Conservation (phyloP, 2,113 vertebrate species). For the Protobothrops mucrosquamatus region DNA sequence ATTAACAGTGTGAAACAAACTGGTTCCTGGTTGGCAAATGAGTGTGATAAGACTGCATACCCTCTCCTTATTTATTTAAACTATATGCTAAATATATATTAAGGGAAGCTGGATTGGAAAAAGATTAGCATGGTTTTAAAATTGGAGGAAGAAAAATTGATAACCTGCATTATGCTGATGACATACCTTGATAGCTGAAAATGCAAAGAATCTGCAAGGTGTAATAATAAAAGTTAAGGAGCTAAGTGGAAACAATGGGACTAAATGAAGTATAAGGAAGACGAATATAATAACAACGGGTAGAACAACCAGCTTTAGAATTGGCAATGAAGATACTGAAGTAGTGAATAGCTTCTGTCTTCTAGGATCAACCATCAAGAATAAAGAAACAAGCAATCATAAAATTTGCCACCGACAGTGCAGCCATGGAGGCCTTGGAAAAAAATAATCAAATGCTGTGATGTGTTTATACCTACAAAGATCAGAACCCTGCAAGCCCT, state of each 20-base stretch:
- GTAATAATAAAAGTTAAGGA: not conserved
- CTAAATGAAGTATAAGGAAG: not conserved
- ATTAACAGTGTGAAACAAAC: not conserved
- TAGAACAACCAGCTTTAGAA: not conserved
- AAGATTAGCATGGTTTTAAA: not conserved
- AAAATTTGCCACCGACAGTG: not conserved
- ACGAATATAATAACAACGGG: not conserved
- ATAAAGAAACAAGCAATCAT: not conserved
- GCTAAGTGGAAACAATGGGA: not conserved
- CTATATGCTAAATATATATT: not conserved
- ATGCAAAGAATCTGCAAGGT: not conserved
- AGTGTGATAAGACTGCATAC: not conserved
- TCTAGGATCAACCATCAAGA: not conserved
- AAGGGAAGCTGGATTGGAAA: not conserved
- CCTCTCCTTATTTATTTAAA: not conserved
- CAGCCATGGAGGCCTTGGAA: not conserved
- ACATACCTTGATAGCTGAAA: not conserved
- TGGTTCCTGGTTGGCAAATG: not conserved
- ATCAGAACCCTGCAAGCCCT: not conserved
- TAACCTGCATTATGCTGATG: not conserved
- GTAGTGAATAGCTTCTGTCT: not conserved
- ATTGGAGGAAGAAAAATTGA: not conserved
- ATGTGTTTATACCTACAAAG: not conserved
- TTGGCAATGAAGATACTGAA: not conserved
- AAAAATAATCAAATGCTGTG: not conserved